These are phyloP conservation scores for Crocidura indochinensis DNA, from an alignment of 2,797 vertebrate genomes.

Conservation along the genomic window DNA sequence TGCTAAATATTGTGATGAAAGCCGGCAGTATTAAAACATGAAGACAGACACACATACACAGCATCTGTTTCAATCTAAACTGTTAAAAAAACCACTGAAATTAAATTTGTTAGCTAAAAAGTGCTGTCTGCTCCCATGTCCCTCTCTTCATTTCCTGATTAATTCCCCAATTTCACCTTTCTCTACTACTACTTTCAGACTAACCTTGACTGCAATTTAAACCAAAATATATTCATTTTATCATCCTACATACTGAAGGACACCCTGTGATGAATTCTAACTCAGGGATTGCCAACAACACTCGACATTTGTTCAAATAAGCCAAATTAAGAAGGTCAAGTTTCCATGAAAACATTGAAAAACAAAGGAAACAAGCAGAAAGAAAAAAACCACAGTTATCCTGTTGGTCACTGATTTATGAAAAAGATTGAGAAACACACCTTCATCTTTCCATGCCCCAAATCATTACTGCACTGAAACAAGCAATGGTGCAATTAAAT, in stretches of 20 bases:
- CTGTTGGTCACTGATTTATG: background rate
- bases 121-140: background rate
- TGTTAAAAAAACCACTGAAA: too few relatives aligned
- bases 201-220: conserved; percentile 31
- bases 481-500: background rate
- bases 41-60: too few relatives aligned
- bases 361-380: background rate
- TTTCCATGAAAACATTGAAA: conserved; percentile 19
- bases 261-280: background rate
- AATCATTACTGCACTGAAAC: background rate
- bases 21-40: too few relatives aligned
- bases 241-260: background rate
- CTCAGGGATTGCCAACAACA: background rate
- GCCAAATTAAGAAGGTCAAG: conserved; percentile 22
- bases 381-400: background rate
- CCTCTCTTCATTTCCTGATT: background rate
- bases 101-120: background rate
- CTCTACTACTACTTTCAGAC: background rate
- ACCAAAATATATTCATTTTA: background rate
- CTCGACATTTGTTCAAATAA: conserved; percentile 27
- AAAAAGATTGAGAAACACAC: conserved; percentile 34
- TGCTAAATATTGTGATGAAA: too few relatives aligned
- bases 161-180: conserved; percentile 14
- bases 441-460: background rate
- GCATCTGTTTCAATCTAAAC: too few relatives aligned